Percentiles rank a stretch among this genome's conserved stretches.
These are phyloP conservation scores for Pseudoatta argentina DNA, from an alignment of 1,140 invertebrate species.

Conservation along the genomic window DNA sequence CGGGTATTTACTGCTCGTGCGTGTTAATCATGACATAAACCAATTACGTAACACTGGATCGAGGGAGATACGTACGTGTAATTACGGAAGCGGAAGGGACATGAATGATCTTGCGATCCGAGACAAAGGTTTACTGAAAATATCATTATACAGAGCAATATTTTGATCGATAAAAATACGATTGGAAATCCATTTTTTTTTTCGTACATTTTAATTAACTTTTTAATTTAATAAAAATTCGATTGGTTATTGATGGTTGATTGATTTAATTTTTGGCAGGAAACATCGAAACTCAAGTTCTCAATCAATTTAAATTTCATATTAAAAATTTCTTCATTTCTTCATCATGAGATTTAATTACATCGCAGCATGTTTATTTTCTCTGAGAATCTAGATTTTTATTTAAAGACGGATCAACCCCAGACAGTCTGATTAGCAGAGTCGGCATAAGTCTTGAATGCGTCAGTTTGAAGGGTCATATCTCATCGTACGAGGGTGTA, in stretches of 20 bases:
- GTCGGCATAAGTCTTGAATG: slow-evolving; percentile 37
- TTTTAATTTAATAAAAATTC: slow-evolving; percentile 15
- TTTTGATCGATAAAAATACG: background rate
- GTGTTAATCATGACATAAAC: slow-evolving; percentile 54
- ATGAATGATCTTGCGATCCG: background rate
- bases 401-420: background rate
- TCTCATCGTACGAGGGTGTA: slow-evolving; percentile 51
- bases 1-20: slow-evolving; percentile 57
- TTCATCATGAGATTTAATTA: background rate
- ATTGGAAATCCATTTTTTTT: background rate
- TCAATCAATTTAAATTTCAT: background rate
- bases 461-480: slow-evolving; percentile 54
- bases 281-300: background rate
- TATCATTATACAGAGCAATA: background rate
- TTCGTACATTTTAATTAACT: background rate
- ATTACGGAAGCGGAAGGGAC: slow-evolving; percentile 32
- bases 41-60: slow-evolving; percentile 46
- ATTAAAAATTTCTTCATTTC: background rate
- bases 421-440: background rate
- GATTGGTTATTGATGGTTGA: background rate
- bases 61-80: slow-evolving; percentile 25
- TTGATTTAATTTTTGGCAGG: background rate
- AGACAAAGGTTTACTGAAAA: background rate
- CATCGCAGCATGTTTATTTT: background rate
- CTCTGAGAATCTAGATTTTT: background rate